phyloP scores from a whole-genome alignment of 2,113 vertebrate genomes.

The Sialia sialis region DNA sequence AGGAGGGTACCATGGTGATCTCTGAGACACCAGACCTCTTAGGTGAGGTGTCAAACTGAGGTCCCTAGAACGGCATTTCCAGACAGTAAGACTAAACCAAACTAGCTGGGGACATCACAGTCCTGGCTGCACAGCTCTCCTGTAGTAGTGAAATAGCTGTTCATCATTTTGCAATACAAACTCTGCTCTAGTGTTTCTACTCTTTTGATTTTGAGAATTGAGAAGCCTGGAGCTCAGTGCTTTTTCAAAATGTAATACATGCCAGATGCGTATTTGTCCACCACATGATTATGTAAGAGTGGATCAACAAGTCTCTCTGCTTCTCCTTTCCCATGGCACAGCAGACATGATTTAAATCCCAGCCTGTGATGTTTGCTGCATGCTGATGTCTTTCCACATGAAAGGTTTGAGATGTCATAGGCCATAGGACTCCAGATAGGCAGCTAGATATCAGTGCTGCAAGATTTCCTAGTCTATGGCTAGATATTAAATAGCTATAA shows the following conservation, averaged over 20 bases:
- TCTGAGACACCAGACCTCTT: background rate
- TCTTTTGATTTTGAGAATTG: background rate
- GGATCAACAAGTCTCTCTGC: background rate
- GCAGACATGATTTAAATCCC: background rate
- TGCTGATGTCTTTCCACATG: background rate
- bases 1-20: background rate
- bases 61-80: background rate
- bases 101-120: background rate
- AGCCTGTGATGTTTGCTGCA: background rate
- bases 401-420: background rate
- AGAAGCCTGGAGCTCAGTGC: background rate
- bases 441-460: background rate
- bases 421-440: background rate
- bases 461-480: background rate
- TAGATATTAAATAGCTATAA: background rate
- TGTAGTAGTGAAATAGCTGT: background rate
- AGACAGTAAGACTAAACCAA: background rate
- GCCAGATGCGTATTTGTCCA: background rate
- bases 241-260: background rate
- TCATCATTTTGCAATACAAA: background rate
- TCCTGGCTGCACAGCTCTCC: background rate
- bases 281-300: background rate
- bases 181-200: background rate
- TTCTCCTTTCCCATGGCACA: slow-evolving; percentile 1
- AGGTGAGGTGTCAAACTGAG: background rate